Evolutionary conservation across 1,140 invertebrate genomes (phyloP).

Genomic region (Theocolax elegans): DNA sequence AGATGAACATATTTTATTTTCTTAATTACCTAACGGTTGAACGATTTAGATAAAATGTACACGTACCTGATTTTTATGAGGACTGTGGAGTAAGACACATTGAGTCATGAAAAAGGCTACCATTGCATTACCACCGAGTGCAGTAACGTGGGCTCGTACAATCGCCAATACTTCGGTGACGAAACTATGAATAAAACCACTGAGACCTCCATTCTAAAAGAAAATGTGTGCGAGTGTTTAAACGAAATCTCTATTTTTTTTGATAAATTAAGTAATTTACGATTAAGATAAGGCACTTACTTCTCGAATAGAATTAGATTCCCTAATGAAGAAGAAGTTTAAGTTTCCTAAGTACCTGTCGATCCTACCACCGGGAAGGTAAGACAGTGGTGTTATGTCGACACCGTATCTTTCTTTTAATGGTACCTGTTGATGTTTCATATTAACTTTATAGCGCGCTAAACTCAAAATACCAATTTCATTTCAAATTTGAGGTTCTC

Average conservation of each 20-base stretch:
- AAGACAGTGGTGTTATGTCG: constrained; percentile 86
- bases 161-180: constrained; percentile 91
- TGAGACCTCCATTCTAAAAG: constrained; percentile 83
- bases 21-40: too few species aligned
- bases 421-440: constrained; percentile 63
- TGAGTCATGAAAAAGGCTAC: constrained; percentile 94
- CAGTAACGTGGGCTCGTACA: constrained; percentile 90
- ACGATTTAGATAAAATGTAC: too few species aligned
- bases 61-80: constrained; percentile 94
- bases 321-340: constrained; percentile 95
- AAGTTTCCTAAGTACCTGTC: constrained; percentile 91
- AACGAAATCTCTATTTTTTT: neutral
- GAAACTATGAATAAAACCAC: constrained; percentile 93
- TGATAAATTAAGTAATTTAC: neutral
- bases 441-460: neutral
- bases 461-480: too few species aligned
- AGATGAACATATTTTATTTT: too few species aligned
- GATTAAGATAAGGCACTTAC: constrained; percentile 61
- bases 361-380: constrained; percentile 82
- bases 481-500: too few species aligned
- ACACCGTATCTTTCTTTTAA: constrained; percentile 79
- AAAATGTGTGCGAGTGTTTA: neutral
- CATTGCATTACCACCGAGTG: constrained; percentile 95
- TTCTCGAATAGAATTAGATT: constrained; percentile 92
- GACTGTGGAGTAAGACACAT: constrained; percentile 88